A percentile compares a stretch with the other conserved stretches of the same genome.
phyloP scores from a whole-genome alignment of 2,888 invertebrate genomes.

The Habrosyne pyritoides region DNA sequence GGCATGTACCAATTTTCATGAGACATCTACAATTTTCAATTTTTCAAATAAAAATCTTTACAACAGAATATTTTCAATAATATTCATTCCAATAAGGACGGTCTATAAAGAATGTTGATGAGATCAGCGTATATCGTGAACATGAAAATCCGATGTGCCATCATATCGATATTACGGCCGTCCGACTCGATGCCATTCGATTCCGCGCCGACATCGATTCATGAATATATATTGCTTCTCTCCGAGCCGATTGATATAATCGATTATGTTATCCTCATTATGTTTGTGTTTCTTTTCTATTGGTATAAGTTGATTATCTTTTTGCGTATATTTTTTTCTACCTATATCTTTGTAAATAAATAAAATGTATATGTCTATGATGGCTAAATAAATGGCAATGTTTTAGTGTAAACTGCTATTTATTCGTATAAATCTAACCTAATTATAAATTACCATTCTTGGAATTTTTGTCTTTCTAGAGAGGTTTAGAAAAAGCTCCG shows the following conservation, averaged over 20 bases:
- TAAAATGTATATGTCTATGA: too few relatives aligned
- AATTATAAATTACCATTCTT: too few relatives aligned
- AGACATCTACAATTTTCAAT: too few relatives aligned
- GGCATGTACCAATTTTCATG: too few relatives aligned
- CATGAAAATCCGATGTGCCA: constrained; percentile 52
- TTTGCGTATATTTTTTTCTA: neutral
- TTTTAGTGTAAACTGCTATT: too few relatives aligned
- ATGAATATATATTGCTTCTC: constrained; percentile 61
- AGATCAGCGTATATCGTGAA: constrained; percentile 37
- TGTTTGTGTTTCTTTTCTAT: neutral
- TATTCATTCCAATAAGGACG: constrained; percentile 3
- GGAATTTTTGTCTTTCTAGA: too few relatives aligned
- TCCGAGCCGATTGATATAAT: constrained; percentile 33
- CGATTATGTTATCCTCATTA: constrained; percentile 26
- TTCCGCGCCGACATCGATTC: constrained; percentile 49
- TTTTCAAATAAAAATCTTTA: neutral
- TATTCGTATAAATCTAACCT: too few relatives aligned
- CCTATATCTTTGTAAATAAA: too few relatives aligned
- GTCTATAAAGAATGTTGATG: constrained; percentile 29
- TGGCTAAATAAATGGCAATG: too few relatives aligned
- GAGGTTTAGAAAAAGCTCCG: too few relatives aligned
- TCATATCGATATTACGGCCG: constrained; percentile 62
- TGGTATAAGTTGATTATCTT: neutral
- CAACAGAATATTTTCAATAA: constrained; percentile 3
- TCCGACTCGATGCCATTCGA: constrained; percentile 44